These are phyloP conservation scores for Malacosoma neustria DNA, from an alignment of 2,888 invertebrate species.

Conservation along the genomic window DNA sequence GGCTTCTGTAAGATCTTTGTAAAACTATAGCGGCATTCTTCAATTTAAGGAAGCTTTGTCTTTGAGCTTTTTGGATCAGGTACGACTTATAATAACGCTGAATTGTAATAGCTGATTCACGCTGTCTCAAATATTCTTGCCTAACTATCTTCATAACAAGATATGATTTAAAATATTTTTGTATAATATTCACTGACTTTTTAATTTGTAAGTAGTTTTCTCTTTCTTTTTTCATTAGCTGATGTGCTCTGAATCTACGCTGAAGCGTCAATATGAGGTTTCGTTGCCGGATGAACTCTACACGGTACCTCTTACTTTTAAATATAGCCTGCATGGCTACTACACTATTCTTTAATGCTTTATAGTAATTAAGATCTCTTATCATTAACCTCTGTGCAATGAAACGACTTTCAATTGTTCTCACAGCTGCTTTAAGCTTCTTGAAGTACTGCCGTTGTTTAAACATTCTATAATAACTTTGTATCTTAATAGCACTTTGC, in stretches of 20 bases:
- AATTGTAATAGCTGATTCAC: slow-evolving; percentile 28
- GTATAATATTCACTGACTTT: slow-evolving; percentile 54
- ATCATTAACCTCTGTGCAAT: slow-evolving; percentile 44
- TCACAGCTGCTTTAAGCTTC: slow-evolving; percentile 34
- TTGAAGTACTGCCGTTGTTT: slow-evolving; percentile 26
- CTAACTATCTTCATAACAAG: slow-evolving; percentile 31
- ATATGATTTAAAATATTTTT: slow-evolving; percentile 57
- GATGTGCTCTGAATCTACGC: slow-evolving; percentile 56
- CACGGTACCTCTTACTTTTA: slow-evolving; percentile 51
- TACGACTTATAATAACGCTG: slow-evolving; percentile 25
- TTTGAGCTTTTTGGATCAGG: slow-evolving; percentile 20
- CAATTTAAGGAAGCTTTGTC: slow-evolving; percentile 18
- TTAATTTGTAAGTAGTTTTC: slow-evolving; percentile 39
- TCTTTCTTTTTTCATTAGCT: slow-evolving; percentile 42
- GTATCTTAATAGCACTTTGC: slow-evolving; percentile 41
- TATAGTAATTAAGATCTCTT: slow-evolving; percentile 29
- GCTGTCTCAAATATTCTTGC: slow-evolving; percentile 25
- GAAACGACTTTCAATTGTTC: slow-evolving; percentile 29
- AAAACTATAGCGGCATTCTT: slow-evolving; percentile 30
- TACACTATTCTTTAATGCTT: slow-evolving; percentile 34
- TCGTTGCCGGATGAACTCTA: slow-evolving; percentile 35
- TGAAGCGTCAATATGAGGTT: slow-evolving; percentile 60
- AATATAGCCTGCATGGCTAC: slow-evolving; percentile 61
- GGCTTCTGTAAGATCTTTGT: slow-evolving; percentile 51
- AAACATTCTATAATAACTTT: slow-evolving; percentile 53